Conservation (phyloP, 2,888 invertebrate genomes). For the Temnothorax unifasciatus region DNA sequence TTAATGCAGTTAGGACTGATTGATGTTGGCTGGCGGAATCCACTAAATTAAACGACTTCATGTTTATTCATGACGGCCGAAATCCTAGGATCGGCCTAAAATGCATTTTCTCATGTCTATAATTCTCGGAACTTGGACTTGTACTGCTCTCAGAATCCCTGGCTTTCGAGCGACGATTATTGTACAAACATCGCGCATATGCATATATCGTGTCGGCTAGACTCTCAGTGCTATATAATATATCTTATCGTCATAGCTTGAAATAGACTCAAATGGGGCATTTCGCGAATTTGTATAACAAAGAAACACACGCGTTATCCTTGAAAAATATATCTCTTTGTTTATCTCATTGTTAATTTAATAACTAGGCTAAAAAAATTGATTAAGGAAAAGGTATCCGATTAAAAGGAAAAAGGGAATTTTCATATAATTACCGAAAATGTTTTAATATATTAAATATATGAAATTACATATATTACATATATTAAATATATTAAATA, state of each 20-base stretch:
- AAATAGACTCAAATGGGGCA: neutral
- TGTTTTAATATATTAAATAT: neutral
- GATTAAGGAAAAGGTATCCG: neutral
- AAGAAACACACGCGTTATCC: neutral
- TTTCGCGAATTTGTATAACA: neutral
- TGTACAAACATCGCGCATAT: conserved; percentile 20
- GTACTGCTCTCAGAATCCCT: conserved; percentile 1
- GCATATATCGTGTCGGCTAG: neutral
- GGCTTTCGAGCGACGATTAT: conserved; percentile 17
- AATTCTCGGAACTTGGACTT: conserved; percentile 13
- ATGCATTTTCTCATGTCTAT: conserved; percentile 26
- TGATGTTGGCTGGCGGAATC: conserved; percentile 1
- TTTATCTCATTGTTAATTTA: neutral
- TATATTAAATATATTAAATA: neutral
- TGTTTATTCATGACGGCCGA: conserved; percentile 34
- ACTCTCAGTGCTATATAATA: neutral
- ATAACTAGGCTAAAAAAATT: neutral
- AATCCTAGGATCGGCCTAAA: neutral
- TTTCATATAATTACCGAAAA: neutral
- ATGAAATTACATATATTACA: no score
- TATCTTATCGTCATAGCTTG: neutral
- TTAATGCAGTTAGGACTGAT: conserved; percentile 17
- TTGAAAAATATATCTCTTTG: neutral
- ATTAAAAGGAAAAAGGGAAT: no score
- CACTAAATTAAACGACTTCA: conserved; percentile 27